Conservation (phyloP, 2,888 invertebrate genomes). For the Lampropteryx suffumata region DNA sequence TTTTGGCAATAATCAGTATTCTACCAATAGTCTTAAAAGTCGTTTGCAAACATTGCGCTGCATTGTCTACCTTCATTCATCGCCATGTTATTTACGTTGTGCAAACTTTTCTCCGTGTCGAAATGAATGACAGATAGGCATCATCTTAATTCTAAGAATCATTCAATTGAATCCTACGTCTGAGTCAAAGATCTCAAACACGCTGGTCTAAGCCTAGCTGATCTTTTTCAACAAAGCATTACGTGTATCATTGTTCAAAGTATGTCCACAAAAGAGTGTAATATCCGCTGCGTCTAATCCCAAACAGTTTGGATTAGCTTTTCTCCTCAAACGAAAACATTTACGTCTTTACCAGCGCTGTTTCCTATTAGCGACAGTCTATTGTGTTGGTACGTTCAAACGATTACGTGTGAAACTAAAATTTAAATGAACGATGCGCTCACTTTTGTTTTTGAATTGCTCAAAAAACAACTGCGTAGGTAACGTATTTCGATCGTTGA, state of each 20-base stretch:
- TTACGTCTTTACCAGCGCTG: constrained; percentile 19
- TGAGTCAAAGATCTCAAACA: too few relatives aligned
- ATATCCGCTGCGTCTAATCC: constrained; percentile 46
- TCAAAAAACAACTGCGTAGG: not conserved
- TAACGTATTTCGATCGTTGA: too few relatives aligned
- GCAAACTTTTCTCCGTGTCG: not conserved
- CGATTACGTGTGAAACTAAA: constrained; percentile 17
- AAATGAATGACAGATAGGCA: not conserved
- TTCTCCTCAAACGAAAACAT: constrained; percentile 34
- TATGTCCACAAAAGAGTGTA: constrained; percentile 31
- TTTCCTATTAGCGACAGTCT: constrained; percentile 20
- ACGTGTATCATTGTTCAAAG: constrained; percentile 9
- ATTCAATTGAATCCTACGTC: not conserved
- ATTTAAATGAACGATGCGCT: constrained; percentile 4
- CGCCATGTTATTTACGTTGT: too few relatives aligned
- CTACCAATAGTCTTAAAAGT: too few relatives aligned
- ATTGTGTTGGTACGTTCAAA: constrained; percentile 13
- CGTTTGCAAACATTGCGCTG: too few relatives aligned
- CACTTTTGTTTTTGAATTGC: constrained; percentile 7
- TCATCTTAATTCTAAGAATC: not conserved
- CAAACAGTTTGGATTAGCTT: constrained; percentile 38
- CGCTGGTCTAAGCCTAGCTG: too few relatives aligned
- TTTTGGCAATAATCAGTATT: too few relatives aligned
- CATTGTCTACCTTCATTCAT: too few relatives aligned
- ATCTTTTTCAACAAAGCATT: constrained; percentile 7